Conservation (phyloP, 1,140 invertebrate species). For the Neodiprion lecontei region DNA sequence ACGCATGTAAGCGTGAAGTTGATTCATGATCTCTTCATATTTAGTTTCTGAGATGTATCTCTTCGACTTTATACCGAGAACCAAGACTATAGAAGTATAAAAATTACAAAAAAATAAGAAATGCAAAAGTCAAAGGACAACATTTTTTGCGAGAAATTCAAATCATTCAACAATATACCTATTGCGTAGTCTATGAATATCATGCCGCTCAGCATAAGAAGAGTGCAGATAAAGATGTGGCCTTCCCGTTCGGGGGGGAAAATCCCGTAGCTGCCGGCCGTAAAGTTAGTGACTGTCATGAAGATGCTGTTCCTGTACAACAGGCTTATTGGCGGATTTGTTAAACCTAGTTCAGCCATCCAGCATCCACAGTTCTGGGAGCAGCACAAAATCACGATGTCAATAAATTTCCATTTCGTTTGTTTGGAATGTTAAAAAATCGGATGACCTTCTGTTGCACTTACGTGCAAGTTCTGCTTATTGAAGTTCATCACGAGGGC, state of each 20-base stretch:
- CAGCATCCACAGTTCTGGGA: constrained; percentile 48
- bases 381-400: constrained; percentile 5
- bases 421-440: background rate
- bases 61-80: constrained; percentile 43
- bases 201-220: constrained; percentile 50
- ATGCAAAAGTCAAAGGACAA: background rate
- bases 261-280: constrained; percentile 45
- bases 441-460: background rate
- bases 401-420: background rate
- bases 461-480: constrained; percentile 22
- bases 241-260: constrained; percentile 33
- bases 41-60: constrained; percentile 44
- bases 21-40: constrained; percentile 52
- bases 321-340: constrained; percentile 23
- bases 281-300: constrained; percentile 51
- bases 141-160: too few species aligned
- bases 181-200: constrained; percentile 50
- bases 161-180: constrained; percentile 31
- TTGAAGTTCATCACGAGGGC: constrained; percentile 38
- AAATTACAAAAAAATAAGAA: background rate
- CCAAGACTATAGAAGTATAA: constrained; percentile 36
- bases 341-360: constrained; percentile 28
- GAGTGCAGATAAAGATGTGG: constrained; percentile 41
- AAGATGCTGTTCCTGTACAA: constrained; percentile 45
- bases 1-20: constrained; percentile 48